These are phyloP conservation scores for Sigmodon hispidus DNA, from an alignment of 2,113 vertebrate species.

Conservation along the genomic window DNA sequence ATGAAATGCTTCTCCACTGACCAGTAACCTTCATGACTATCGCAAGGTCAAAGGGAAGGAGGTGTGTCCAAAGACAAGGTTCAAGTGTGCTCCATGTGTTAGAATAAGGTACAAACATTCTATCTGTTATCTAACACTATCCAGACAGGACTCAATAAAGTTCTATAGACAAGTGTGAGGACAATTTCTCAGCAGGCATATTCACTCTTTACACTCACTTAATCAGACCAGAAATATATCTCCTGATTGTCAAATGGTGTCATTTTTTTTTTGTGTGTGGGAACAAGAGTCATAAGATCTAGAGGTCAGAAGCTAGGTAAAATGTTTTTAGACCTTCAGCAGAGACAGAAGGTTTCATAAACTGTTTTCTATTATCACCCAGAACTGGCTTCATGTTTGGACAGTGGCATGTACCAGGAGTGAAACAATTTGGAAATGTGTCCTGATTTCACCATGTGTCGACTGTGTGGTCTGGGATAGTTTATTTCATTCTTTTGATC, in stretches of 20 bases:
- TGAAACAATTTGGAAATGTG: neutral
- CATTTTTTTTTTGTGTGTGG: constrained; percentile 7
- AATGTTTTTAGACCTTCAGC: neutral
- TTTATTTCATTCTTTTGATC: neutral
- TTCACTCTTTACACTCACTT: neutral
- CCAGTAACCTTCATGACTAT: neutral
- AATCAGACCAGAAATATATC: neutral
- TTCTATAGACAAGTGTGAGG: neutral
- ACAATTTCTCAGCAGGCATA: neutral
- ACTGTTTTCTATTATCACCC: neutral
- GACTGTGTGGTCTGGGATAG: constrained; percentile 3
- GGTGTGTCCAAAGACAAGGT: neutral
- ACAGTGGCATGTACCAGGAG: neutral
- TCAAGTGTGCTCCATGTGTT: neutral
- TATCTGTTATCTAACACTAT: neutral
- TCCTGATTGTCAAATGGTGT: neutral
- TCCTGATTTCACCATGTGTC: neutral
- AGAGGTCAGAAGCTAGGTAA: neutral
- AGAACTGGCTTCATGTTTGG: neutral
- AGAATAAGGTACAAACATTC: fast-evolving
- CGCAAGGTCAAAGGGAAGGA: neutral
- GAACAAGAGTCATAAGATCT: constrained; percentile 5
- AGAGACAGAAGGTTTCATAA: neutral
- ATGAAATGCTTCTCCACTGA: neutral
- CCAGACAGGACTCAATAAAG: neutral